These are phyloP conservation scores for Agrochola lota DNA, from an alignment of 2,888 invertebrate genomes.

Conservation along the genomic window DNA sequence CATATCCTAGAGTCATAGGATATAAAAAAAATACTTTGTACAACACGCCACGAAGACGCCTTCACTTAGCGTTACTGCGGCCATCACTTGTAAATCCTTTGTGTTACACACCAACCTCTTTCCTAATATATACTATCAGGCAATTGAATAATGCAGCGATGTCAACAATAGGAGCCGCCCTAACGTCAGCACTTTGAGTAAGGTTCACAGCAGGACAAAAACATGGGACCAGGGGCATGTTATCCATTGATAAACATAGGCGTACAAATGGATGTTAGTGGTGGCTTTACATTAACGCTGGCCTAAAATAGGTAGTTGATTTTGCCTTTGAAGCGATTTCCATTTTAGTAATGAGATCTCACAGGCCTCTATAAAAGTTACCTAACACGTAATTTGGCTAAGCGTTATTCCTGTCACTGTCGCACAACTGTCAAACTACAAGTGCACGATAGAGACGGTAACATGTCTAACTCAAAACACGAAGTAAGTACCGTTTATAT, in stretches of 20 bases:
- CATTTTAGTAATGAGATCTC: neutral
- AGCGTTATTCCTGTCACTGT: neutral
- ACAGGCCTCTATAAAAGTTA: neutral
- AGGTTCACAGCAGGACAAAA: conserved; percentile 64
- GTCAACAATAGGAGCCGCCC: conserved; percentile 66
- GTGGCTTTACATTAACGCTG: conserved; percentile 38
- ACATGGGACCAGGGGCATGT: conserved; percentile 60
- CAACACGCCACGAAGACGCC: conserved; percentile 12
- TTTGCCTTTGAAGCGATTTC: conserved; percentile 2
- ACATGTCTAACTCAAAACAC: neutral
- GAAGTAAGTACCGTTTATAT: neutral
- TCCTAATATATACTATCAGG: conserved; percentile 63
- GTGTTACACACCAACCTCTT: conserved; percentile 65
- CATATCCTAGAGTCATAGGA: too few relatives aligned
- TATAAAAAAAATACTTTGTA: neutral
- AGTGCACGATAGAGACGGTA: neutral
- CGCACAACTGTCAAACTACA: neutral
- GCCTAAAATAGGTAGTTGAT: conserved; percentile 8
- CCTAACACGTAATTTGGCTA: neutral
- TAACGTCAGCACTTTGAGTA: conserved; percentile 65
- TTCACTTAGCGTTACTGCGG: conserved; percentile 46
- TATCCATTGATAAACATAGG: conserved; percentile 50
- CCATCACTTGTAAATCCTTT: conserved; percentile 69
- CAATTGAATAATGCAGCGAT: conserved; percentile 71
- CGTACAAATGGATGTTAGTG: conserved; percentile 26